Evolutionary conservation across 2,888 invertebrate species (phyloP).

Genomic region (Sinelater perroti): DNA sequence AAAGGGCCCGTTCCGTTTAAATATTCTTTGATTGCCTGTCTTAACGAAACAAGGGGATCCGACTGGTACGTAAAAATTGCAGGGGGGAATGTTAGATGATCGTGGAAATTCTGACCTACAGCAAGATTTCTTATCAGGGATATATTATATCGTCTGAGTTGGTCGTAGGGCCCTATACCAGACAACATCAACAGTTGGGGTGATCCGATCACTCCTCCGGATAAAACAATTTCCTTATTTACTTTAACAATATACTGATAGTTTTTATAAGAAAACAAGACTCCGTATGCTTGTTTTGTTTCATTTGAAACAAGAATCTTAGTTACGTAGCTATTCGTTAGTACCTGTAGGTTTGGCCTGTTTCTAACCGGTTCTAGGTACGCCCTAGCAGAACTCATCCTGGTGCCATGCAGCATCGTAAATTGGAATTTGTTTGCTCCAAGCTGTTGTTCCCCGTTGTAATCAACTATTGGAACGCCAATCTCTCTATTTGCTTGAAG

Average conservation of each 20-base stretch:
- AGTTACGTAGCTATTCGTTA: conserved; percentile 64
- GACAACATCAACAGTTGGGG: conserved; percentile 50
- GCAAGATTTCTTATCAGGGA: conserved; percentile 43
- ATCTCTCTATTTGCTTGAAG: conserved; percentile 67
- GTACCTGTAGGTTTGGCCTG: conserved; percentile 67
- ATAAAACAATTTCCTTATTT: conserved; percentile 74
- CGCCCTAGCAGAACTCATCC: conserved; percentile 68
- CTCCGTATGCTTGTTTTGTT: conserved; percentile 64
- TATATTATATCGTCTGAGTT: conserved; percentile 43
- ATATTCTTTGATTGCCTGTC: conserved; percentile 38
- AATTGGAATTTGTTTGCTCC: conserved; percentile 72
- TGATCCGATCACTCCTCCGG: conserved; percentile 77
- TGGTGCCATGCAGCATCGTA: conserved; percentile 67
- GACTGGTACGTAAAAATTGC: conserved; percentile 38
- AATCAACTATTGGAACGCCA: conserved; percentile 68
- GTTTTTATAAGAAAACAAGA: conserved; percentile 64
- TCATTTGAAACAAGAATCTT: conserved; percentile 65
- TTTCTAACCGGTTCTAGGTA: conserved; percentile 65
- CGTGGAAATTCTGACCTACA: conserved; percentile 44
- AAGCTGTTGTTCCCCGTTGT: conserved; percentile 67
- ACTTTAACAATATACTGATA: conserved; percentile 63
- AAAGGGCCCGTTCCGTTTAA: conserved; percentile 41
- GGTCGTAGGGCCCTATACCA: conserved; percentile 48
- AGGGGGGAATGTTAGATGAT: conserved; percentile 46
- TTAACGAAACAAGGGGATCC: conserved; percentile 7